Evolutionary conservation across 2,888 invertebrate species (phyloP), one percentile per base, ranked within the genome.

Genomic region (Hirtodrosophila trivittata): DNA sequence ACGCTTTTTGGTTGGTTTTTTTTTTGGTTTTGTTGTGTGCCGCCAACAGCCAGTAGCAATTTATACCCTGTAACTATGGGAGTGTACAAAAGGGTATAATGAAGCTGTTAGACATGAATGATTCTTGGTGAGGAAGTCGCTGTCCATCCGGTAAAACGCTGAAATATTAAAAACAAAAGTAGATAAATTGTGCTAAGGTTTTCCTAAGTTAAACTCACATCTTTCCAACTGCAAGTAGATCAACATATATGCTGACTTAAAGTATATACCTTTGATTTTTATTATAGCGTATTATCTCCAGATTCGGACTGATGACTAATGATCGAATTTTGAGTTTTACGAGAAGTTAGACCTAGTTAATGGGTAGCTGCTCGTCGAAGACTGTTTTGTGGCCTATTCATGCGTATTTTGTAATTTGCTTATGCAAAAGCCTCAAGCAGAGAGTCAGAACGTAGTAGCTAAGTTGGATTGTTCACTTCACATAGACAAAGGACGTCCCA

Each of bases 31-130:
- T 59, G 67, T 41, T 50, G 25, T 45, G 57, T 18, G 37, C 49
- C 39, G 59, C 64, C 41, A 58, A 62, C 7, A 37, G 56, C 67
- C 82, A 59, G 82, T 83, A 83, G 83, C 87, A 83, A 83, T 87
- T 87, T 70, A 33, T 37, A 39, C 39, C 21, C 39, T 39, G 6
- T 39, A 18, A 1, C 1, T 8, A 10, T 13, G 9, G 14, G 0
- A 39, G 18, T 49, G 18, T 10, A 6, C 18, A 7, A 16, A 13
- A 30, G 9, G 30, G 16, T 33, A 21, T 54, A 10, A 35, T 28
- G 13, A n/a, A 21, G 18, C 18, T 21, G 5, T n/a, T n/a, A n/a
- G n/a, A n/a, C n/a, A n/a, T n/a, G 18, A 21, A 21, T 3, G 18
- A 21, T 21, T 21, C 18, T 21, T 21, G 5, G 5, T 21, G 5